Evolutionary conservation across 2,888 invertebrate genomes (phyloP).

Genomic region (Apamea monoglypha): DNA sequence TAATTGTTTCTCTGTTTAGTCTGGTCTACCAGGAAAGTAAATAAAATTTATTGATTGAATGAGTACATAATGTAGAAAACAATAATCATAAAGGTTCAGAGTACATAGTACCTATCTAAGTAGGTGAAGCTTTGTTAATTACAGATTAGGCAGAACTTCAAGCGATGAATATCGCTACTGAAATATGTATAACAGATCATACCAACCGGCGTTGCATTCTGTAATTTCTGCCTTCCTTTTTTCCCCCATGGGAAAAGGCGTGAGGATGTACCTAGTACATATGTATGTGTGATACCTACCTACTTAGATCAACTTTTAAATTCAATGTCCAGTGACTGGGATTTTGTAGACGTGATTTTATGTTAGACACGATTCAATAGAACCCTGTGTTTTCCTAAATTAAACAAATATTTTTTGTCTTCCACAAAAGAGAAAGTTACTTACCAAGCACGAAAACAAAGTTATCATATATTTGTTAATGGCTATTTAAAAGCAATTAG

Average conservation of each 20-base stretch:
- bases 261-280: too few relatives aligned
- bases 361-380: not conserved
- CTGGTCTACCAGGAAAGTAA: not conserved
- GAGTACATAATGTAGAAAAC: not conserved
- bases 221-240: not conserved
- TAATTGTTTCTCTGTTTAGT: not conserved
- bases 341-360: not conserved
- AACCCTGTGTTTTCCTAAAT: not conserved
- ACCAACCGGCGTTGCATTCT: too few relatives aligned
- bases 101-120: not conserved
- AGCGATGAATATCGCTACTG: not conserved
- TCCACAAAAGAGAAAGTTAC: conserved; percentile 18
- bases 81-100: not conserved
- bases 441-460: conserved; percentile 19
- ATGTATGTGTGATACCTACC: not conserved
- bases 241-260: too few relatives aligned
- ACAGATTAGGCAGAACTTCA: not conserved
- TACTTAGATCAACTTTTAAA: not conserved
- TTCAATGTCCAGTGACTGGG: not conserved
- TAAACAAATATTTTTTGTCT: not conserved
- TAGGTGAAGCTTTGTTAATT: not conserved
- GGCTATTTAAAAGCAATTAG: conserved; percentile 13
- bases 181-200: not conserved
- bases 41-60: not conserved
- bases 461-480: conserved; percentile 36